Evolutionary conservation across 1,140 invertebrate genomes (phyloP).

Genomic region (Euura lappo): DNA sequence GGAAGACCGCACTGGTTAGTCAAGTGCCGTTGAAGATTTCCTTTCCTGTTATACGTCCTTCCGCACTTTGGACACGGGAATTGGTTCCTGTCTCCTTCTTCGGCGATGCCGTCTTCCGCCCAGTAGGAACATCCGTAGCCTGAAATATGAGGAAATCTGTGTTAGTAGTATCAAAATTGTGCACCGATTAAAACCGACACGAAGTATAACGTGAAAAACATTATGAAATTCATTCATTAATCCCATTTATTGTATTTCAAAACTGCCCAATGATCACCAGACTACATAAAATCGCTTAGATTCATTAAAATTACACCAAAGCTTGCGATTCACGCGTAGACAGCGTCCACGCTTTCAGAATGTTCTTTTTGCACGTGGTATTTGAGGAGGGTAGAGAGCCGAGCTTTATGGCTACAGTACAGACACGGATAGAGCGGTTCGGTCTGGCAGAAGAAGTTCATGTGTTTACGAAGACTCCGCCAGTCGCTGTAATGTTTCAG

Average conservation of each 20-base stretch:
- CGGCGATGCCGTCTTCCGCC: not conserved
- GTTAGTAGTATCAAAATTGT: too few species aligned
- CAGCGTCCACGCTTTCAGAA: conserved; percentile 31
- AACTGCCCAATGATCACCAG: too few species aligned
- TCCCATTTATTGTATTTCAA: conserved; percentile 34
- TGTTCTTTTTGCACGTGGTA: conserved; percentile 43
- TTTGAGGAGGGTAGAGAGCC: conserved; percentile 44
- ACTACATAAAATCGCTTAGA: too few species aligned
- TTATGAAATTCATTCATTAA: too few species aligned
- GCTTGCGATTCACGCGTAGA: too few species aligned
- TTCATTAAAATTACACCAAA: too few species aligned
- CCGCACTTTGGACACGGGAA: conserved; percentile 55
- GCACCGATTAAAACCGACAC: too few species aligned
- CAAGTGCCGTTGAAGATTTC: conserved; percentile 57
- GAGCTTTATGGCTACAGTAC: conserved; percentile 49
- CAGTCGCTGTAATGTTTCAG: conserved; percentile 47
- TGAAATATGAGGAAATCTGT: conserved; percentile 14
- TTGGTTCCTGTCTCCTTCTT: not conserved
- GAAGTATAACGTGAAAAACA: too few species aligned
- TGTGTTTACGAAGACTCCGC: conserved; percentile 54
- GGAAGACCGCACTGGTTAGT: conserved; percentile 60
- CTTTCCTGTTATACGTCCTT: conserved; percentile 58
- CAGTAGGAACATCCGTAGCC: not conserved
- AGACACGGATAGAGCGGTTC: conserved; percentile 58
- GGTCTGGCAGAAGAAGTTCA: conserved; percentile 61